phyloP scores from a whole-genome alignment of 2,888 invertebrate genomes.

The Keiferia lycopersicella region DNA sequence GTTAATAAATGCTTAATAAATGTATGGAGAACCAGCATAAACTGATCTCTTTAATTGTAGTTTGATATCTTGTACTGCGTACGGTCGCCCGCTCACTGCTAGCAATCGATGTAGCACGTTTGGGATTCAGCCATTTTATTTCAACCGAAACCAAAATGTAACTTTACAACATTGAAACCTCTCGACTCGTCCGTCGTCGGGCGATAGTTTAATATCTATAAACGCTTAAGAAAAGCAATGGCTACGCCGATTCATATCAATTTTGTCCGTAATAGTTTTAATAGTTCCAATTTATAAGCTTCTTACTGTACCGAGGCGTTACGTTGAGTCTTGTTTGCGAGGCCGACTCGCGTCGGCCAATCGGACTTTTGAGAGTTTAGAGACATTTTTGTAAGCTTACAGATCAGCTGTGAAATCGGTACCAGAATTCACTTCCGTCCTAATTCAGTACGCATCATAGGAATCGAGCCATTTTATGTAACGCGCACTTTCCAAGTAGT shows the following conservation, averaged over 20 bases:
- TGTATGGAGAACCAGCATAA: too few species aligned
- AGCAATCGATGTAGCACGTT: slow-evolving; percentile 53
- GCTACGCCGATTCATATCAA: slow-evolving; percentile 80
- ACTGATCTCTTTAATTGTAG: too few species aligned
- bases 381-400: slow-evolving; percentile 77
- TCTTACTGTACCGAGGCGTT: slow-evolving; percentile 69
- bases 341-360: slow-evolving; percentile 56
- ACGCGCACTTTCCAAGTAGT: slow-evolving; percentile 75
- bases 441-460: slow-evolving; percentile 80
- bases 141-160: slow-evolving; percentile 42
- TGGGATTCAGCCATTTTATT: slow-evolving; percentile 42
- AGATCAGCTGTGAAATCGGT: slow-evolving; percentile 79
- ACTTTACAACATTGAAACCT: slow-evolving; percentile 48
- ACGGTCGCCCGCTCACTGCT: slow-evolving; percentile 47
- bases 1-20: too few species aligned
- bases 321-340: slow-evolving; percentile 61
- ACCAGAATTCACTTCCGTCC: slow-evolving; percentile 81
- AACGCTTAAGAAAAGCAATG: slow-evolving; percentile 75
- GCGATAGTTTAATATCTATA: slow-evolving; percentile 73
- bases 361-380: slow-evolving; percentile 67
- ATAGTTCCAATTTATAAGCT: slow-evolving; percentile 78
- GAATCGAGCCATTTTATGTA: slow-evolving; percentile 82
- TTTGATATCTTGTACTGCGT: neutral
- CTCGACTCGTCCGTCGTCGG: slow-evolving; percentile 62
- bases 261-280: slow-evolving; percentile 78